Percentiles rank a stretch among this genome's conserved stretches.
phyloP scores from a whole-genome alignment of 2,888 invertebrate genomes.

The Stenotaenia linearis region DNA sequence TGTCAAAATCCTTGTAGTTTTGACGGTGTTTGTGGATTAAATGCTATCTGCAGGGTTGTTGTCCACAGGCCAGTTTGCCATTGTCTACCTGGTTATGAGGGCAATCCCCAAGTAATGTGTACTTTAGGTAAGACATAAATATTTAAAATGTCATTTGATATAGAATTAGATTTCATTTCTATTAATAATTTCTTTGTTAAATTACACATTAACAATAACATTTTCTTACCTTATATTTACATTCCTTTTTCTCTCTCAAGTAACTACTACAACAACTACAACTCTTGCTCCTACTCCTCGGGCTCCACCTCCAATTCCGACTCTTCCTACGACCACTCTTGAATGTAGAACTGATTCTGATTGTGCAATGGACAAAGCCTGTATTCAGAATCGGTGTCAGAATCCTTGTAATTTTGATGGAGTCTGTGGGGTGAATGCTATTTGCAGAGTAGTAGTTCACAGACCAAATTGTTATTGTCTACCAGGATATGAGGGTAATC shows the following conservation, averaged over 20 bases:
- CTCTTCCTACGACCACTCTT: slow-evolving; percentile 21
- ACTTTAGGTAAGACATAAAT: not conserved
- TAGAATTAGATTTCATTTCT: not conserved
- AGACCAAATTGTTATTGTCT: slow-evolving; percentile 40
- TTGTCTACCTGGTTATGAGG: slow-evolving; percentile 62
- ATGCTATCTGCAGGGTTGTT: slow-evolving; percentile 64
- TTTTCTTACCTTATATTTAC: not conserved
- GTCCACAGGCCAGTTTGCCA: slow-evolving; percentile 74
- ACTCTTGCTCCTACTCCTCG: not conserved
- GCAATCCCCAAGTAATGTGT: slow-evolving; percentile 56
- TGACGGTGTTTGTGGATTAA: slow-evolving; percentile 59
- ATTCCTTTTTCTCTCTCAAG: not conserved
- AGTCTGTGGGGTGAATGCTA: slow-evolving; percentile 45
- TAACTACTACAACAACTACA: too few relatives aligned
- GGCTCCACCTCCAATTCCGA: not conserved
- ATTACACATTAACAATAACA: too few relatives aligned
- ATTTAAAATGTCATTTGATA: not conserved
- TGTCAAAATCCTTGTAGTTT: slow-evolving; percentile 41
- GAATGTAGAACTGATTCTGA: slow-evolving; percentile 78
- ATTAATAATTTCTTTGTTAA: too few relatives aligned
- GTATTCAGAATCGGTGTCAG: slow-evolving; percentile 73
- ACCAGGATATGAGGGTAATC: slow-evolving; percentile 37
- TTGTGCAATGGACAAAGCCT: slow-evolving; percentile 78
- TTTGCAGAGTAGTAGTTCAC: slow-evolving; percentile 40
- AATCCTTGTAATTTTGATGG: slow-evolving; percentile 72